Evolutionary conservation across 2,888 invertebrate species (phyloP).

Genomic region (Leptinotarsa peninsularis): DNA sequence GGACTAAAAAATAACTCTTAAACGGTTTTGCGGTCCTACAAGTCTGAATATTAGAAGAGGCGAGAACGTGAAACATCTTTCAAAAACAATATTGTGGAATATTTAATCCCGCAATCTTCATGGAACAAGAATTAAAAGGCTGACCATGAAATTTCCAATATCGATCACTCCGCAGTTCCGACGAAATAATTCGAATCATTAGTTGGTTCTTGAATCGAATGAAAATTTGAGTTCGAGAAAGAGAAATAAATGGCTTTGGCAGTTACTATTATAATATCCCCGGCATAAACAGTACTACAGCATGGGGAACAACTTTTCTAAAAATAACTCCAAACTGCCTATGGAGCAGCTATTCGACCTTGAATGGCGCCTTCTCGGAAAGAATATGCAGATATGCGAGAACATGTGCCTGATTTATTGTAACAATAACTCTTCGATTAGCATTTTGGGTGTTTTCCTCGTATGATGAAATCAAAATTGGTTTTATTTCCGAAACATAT

Average conservation of each 20-base stretch:
- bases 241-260: neutral
- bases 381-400: conserved; percentile 9
- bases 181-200: no score
- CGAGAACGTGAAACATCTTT: no score
- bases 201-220: no score
- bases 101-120: no score
- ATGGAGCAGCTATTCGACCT: conserved; percentile 11
- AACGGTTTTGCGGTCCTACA: no score
- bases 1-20: no score
- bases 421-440: neutral
- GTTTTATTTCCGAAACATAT: neutral
- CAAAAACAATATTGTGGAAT: no score
- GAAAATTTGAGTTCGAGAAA: no score
- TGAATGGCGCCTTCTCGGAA: conserved; percentile 10
- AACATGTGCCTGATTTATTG: conserved; percentile 5
- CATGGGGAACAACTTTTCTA: conserved; percentile 8
- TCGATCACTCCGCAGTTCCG: no score
- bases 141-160: no score
- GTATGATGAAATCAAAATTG: conserved; percentile 1
- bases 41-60: no score
- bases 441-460: conserved; percentile 8
- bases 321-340: conserved; percentile 10
- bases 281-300: neutral
- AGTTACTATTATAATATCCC: neutral
- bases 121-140: no score